These are phyloP conservation scores for Gadopsis marmoratus DNA, from an alignment of 2,797 vertebrate species.

Conservation along the genomic window DNA sequence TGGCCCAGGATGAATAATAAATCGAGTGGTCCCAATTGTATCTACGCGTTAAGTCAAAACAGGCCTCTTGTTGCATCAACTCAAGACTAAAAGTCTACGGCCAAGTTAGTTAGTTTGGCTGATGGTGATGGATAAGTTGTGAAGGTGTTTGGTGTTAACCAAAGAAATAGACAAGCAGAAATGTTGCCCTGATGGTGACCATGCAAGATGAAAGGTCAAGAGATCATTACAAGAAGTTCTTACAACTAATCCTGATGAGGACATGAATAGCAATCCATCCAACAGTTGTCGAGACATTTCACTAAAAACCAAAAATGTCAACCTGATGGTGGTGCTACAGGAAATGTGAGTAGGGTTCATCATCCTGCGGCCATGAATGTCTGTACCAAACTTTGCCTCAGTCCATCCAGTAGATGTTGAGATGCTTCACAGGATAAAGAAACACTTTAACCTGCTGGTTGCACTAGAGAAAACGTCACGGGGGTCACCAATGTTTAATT, in stretches of 20 bases:
- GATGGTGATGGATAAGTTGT: background rate
- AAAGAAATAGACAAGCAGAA: background rate
- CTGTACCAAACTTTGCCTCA: background rate
- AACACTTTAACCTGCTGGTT: background rate
- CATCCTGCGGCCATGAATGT: background rate
- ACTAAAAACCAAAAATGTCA: background rate
- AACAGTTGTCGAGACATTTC: background rate
- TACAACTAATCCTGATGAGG: background rate
- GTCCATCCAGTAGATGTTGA: background rate
- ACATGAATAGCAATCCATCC: background rate
- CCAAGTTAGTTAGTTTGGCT: background rate
- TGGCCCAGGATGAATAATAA: background rate
- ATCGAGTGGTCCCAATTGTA: background rate
- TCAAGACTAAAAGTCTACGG: background rate
- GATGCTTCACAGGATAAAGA: too few relatives aligned
- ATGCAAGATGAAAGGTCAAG: background rate
- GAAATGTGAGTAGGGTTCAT: background rate
- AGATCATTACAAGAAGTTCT: background rate
- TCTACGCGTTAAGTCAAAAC: background rate
- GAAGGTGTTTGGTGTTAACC: background rate
- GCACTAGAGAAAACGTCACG: background rate
- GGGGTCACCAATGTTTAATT: background rate
- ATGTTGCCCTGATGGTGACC: background rate
- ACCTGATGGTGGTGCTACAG: background rate
- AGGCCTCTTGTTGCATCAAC: background rate